Conservation (phyloP, 2,797 vertebrate genomes). For the Hydrophis major region DNA sequence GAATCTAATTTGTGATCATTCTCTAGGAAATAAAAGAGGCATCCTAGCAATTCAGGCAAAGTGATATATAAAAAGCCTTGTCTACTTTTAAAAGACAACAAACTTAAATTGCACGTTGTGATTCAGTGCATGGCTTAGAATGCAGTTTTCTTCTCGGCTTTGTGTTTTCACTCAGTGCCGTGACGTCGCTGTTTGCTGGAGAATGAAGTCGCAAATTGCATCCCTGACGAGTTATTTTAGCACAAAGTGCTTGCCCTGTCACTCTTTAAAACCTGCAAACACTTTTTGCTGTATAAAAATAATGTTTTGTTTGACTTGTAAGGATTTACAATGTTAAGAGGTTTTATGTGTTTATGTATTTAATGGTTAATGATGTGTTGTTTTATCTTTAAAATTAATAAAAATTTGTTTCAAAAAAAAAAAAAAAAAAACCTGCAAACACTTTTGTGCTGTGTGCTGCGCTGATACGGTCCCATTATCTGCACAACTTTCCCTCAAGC, state of each 20-base stretch:
- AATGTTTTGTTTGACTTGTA: no score
- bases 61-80: no score
- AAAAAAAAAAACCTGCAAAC: slow-evolving; percentile 13
- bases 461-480: not conserved
- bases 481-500: not conserved
- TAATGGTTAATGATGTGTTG: no score
- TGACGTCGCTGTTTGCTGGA: not conserved
- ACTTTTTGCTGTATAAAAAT: not conserved
- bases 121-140: not conserved
- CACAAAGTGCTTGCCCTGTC: slow-evolving; percentile 1
- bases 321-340: no score
- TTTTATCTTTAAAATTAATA: no score
- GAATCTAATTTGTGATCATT: not conserved
- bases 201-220: not conserved
- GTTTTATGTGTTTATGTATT: no score
- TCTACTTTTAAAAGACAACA: not conserved
- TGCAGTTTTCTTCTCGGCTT: not conserved
- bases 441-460: not conserved
- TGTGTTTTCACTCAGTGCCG: not conserved
- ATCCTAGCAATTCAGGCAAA: no score
- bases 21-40: not conserved
- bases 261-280: slow-evolving; percentile 13
- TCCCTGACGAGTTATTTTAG: not conserved
- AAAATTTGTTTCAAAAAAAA: no score
- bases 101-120: not conserved